A percentile compares a stretch with the other conserved stretches of the same genome.
Conservation (phyloP, 2,113 vertebrate species). For the Dissostichus mawsoni region DNA sequence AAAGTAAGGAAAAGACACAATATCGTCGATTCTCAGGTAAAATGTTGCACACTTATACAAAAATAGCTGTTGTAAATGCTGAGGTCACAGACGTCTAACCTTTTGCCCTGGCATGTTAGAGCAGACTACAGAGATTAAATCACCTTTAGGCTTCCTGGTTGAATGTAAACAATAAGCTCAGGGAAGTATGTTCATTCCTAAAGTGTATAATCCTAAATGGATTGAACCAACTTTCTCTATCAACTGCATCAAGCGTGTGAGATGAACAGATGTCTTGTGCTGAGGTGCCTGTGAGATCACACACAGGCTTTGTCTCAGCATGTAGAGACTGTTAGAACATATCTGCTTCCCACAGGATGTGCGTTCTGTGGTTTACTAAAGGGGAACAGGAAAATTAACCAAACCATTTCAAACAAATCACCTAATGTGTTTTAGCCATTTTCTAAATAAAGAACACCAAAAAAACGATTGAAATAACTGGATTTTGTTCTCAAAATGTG, state of each 20-base stretch:
- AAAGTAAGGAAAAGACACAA: no score
- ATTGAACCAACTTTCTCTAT: conserved; percentile 31
- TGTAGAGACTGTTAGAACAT: conserved; percentile 40
- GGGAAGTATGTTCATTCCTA: conserved; percentile 10
- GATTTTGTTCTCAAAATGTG: neutral
- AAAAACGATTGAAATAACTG: neutral
- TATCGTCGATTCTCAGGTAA: no score
- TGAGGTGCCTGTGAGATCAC: conserved; percentile 43
- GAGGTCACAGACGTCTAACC: neutral
- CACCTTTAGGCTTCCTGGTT: neutral
- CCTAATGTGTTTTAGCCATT: neutral
- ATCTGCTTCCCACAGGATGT: conserved; percentile 29
- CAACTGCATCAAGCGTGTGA: conserved; percentile 40
- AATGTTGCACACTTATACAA: no score
- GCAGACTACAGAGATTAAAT: conserved; percentile 12
- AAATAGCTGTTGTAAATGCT: no score
- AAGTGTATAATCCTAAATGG: conserved; percentile 34
- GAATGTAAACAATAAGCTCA: conserved; percentile 28
- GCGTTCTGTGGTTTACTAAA: neutral
- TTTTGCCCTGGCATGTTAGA: neutral
- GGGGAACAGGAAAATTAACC: neutral
- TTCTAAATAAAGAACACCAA: neutral
- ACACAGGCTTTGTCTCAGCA: conserved; percentile 67
- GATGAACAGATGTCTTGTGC: conserved; percentile 56
- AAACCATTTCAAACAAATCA: conserved; percentile 6